Base-by-base conservation (phyloP, 2,888 invertebrate species). In the Drepana falcataria region DNA sequence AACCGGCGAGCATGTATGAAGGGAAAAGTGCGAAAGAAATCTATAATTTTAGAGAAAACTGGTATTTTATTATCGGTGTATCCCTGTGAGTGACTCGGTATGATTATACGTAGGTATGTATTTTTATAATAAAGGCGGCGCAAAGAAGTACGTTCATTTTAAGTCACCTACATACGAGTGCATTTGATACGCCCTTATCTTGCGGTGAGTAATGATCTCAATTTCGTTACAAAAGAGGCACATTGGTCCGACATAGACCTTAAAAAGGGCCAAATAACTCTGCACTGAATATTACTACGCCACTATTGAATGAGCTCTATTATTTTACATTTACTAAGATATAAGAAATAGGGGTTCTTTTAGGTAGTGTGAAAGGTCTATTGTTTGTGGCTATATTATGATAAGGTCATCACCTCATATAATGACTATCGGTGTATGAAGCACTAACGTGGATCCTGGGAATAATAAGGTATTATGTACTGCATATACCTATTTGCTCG, bases 201-300 rank as follows among this genome's bases (percentile, higher is more conserved):
- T 58, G 49, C 21, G 41, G 53, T 59, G 72, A 75, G 58, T 69
- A 72, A 77, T 78, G 64, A 61, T 56, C 53, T 59, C 69, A 64
- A 76, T 78, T 76, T 71, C 62, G 59, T 61, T 65, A 76, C 73
- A 75, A 75, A 74, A 66, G 70, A 9, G 62, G 60, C 62, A 56
- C 64, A 65, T 68, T 72, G 71, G 73, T 64, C 73, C 68, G 73
- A 73, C 68, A 66, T 68, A 72, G 61, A 66, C 68, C 56, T 62
- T 61, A 53, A 64, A 64, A 59, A 41, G 7, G 33, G 40, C 57
- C 55, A 61, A 58, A 56, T 59, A 66, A 67, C 66, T 65, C 64
- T 66, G 65, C 57, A 64, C 62, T 57, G 63, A 66, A 60, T 60
- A 57, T 55, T 55, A 34, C n/a, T 21, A 47, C 47, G 34, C 74